Percentiles rank a stretch among this genome's conserved stretches.
phyloP scores from a whole-genome alignment of 2,113 vertebrate genomes.

The Dissostichus mawsoni region DNA sequence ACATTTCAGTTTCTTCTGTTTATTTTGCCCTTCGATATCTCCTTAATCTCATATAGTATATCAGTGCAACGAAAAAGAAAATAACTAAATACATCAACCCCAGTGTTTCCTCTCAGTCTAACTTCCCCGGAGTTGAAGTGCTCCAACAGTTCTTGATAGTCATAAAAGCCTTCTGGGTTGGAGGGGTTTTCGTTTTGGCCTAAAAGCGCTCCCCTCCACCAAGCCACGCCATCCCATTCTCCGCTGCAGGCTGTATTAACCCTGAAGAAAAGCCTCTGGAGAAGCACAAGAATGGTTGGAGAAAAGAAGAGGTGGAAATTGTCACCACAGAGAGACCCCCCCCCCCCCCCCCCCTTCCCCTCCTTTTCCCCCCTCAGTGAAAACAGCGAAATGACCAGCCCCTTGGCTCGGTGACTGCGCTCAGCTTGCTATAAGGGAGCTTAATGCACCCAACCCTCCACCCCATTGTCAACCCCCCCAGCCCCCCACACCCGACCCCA shows the following conservation, averaged over 20 bases:
- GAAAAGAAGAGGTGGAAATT: conserved; percentile 81
- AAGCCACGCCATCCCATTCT: conserved; percentile 76
- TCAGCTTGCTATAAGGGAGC: conserved; percentile 81
- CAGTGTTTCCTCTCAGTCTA: conserved; percentile 4
- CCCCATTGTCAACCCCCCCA: conserved; percentile 90
- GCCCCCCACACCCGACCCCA: conserved; percentile 57
- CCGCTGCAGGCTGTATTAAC: conserved; percentile 81
- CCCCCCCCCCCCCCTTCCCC: conserved; percentile 1
- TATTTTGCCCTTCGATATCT: neutral
- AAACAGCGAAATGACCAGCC: conserved; percentile 88
- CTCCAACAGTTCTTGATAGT: conserved; percentile 52
- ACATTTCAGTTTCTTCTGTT: too few species aligned
- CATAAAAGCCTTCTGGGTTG: conserved; percentile 62
- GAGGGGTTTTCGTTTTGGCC: conserved; percentile 70
- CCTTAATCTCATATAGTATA: neutral
- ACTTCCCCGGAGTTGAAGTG: conserved; percentile 56
- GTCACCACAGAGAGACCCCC: conserved; percentile 82
- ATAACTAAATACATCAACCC: neutral
- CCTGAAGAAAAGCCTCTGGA: conserved; percentile 72
- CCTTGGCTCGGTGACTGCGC: conserved; percentile 81
- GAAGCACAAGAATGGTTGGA: conserved; percentile 71
- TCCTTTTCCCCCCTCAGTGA: conserved; percentile 63
- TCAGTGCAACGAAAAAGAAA: neutral
- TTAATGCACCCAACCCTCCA: conserved; percentile 89
- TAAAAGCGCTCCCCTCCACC: conserved; percentile 85